These are phyloP conservation scores for Sycophila sp. DNA, from an alignment of 1,140 invertebrate species.

Conservation along the genomic window DNA sequence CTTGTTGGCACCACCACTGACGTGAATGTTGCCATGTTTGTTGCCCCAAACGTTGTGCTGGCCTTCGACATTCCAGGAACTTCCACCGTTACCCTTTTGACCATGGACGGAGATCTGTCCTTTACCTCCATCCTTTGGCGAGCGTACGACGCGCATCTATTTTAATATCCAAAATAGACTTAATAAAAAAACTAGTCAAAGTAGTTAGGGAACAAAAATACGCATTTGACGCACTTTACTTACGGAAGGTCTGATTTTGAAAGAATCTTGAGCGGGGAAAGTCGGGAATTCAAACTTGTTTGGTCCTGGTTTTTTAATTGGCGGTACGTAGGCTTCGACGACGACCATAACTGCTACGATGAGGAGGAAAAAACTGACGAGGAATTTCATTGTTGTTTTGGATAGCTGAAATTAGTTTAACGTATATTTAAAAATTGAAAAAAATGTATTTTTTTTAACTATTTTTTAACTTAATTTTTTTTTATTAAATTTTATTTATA, in stretches of 20 bases:
- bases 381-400: slow-evolving; percentile 1
- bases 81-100: not conserved
- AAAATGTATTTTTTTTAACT: no score
- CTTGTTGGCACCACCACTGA: not conserved
- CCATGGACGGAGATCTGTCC: not conserved
- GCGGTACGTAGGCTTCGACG: slow-evolving; percentile 8
- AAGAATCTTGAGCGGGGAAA: slow-evolving; percentile 33
- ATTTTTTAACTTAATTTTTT: no score
- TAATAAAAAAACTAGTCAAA: no score
- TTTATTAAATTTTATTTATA: no score
- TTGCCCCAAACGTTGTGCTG: slow-evolving; percentile 1
- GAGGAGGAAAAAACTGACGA: not conserved
- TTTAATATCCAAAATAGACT: not conserved
- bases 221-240: no score
- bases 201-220: no score
- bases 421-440: no score
- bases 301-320: not conserved
- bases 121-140: not conserved
- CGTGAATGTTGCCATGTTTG: slow-evolving; percentile 3
- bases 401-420: not conserved
- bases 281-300: slow-evolving; percentile 19
- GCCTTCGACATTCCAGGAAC: not conserved
- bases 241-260: slow-evolving; percentile 2
- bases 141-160: not conserved
- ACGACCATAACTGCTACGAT: not conserved